Percentiles rank a stretch among this genome's conserved stretches.
Conservation (phyloP, 2,113 vertebrate genomes). For the Philantomba maxwellii region DNA sequence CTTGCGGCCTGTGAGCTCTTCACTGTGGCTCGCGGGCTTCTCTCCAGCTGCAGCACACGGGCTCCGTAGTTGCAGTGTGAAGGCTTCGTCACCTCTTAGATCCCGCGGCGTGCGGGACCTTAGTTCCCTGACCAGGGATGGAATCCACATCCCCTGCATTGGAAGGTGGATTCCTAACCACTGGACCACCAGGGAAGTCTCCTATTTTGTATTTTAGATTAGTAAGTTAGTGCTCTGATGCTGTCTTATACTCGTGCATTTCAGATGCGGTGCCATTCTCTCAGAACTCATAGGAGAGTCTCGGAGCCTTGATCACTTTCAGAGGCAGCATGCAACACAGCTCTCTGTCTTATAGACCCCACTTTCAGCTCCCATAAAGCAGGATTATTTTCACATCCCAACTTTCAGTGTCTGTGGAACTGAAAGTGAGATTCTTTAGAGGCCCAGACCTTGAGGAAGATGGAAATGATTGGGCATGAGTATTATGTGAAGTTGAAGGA, state of each 20-base stretch:
- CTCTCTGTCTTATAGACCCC: background rate
- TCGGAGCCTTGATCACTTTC: background rate
- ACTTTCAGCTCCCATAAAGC: background rate
- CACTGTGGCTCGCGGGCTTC: background rate
- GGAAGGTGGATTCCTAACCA: background rate
- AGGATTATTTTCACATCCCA: background rate
- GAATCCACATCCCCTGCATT: background rate
- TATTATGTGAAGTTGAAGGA: background rate
- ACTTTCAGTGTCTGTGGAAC: background rate
- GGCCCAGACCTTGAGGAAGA: background rate
- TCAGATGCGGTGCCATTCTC: background rate
- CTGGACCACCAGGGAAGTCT: background rate
- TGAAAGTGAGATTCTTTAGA: background rate
- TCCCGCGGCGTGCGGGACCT: rapidly evolving
- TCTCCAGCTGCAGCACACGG: rapidly evolving
- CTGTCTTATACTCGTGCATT: background rate
- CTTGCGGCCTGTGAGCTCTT: background rate
- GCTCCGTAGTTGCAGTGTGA: background rate
- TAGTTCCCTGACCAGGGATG: background rate
- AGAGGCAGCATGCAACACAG: background rate
- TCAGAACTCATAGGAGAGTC: background rate
- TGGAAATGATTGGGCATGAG: background rate
- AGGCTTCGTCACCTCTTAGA: background rate
- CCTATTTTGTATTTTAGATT: background rate
- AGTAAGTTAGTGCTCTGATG: background rate